Conservation (phyloP, 2,888 invertebrate genomes). For the Pegoplata infirma region DNA sequence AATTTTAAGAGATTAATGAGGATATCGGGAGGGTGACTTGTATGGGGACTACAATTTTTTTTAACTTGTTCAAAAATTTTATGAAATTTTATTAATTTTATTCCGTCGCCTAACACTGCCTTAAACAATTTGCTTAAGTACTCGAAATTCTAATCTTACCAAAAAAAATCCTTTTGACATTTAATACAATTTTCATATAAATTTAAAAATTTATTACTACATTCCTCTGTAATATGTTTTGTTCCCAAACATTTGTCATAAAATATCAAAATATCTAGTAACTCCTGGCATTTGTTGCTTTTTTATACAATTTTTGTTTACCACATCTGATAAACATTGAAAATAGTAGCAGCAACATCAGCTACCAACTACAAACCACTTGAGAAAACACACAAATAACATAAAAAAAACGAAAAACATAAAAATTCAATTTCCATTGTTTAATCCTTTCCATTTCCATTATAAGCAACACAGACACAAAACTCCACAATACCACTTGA, state of each 20-base stretch:
- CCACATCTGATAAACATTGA: slow-evolving; percentile 50
- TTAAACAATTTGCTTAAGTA: too few species aligned
- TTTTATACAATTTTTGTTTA: slow-evolving; percentile 36
- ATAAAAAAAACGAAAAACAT: slow-evolving; percentile 66
- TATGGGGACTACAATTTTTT: too few species aligned
- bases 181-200: background rate
- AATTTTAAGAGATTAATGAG: too few species aligned
- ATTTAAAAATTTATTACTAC: slow-evolving; percentile 2
- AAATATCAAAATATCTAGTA: slow-evolving; percentile 66
- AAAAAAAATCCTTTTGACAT: too few species aligned
- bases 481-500: slow-evolving; percentile 56
- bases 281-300: slow-evolving; percentile 62
- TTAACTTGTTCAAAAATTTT: too few species aligned
- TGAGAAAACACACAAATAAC: slow-evolving; percentile 70
- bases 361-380: slow-evolving; percentile 63
- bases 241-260: slow-evolving; percentile 42
- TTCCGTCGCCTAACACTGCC: too few species aligned
- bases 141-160: too few species aligned
- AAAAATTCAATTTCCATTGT: slow-evolving; percentile 76
- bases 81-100: too few species aligned
- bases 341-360: too few species aligned
- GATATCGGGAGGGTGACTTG: too few species aligned
- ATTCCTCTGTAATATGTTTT: background rate
- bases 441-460: slow-evolving; percentile 51
- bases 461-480: slow-evolving; percentile 32